Percentiles rank a stretch among this genome's conserved stretches.
Evolutionary conservation across 2,113 vertebrate species (phyloP).

Genomic region (Pandion haliaetus): DNA sequence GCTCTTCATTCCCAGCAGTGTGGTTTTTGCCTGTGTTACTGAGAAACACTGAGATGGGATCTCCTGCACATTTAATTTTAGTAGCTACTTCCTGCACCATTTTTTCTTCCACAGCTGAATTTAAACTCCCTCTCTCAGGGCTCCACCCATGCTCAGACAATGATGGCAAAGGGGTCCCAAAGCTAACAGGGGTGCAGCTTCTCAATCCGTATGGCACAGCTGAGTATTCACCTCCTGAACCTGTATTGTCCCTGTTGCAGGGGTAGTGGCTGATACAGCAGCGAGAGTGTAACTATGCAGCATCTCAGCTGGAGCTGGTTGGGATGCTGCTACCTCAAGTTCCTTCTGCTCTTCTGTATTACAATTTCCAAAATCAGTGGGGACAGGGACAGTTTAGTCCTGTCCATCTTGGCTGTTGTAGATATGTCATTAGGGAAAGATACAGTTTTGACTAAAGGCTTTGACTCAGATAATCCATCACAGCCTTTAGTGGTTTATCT

Average conservation of each 20-base stretch:
- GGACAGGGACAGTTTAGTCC: neutral
- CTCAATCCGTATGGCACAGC: rapidly evolving
- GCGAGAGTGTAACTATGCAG: rapidly evolving
- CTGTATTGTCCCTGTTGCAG: neutral
- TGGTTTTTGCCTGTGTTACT: rapidly evolving
- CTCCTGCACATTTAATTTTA: neutral
- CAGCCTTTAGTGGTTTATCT: neutral
- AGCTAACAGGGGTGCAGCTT: neutral
- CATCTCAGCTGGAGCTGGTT: neutral
- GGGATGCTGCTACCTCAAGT: neutral
- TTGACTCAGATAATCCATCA: neutral
- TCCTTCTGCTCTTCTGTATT: neutral
- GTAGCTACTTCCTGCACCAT: neutral
- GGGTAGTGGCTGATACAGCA: neutral
- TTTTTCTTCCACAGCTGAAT: neutral
- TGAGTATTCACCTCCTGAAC: neutral
- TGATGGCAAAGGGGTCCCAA: neutral
- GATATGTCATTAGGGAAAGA: neutral
- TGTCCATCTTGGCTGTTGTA: neutral
- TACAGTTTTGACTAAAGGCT: neutral
- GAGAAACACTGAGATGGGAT: neutral
- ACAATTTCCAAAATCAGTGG: neutral
- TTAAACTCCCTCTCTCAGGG: neutral
- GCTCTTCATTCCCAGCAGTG: neutral
- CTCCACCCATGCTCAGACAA: neutral